Conservation (phyloP, 2,113 vertebrate species). For the Lepus europaeus region DNA sequence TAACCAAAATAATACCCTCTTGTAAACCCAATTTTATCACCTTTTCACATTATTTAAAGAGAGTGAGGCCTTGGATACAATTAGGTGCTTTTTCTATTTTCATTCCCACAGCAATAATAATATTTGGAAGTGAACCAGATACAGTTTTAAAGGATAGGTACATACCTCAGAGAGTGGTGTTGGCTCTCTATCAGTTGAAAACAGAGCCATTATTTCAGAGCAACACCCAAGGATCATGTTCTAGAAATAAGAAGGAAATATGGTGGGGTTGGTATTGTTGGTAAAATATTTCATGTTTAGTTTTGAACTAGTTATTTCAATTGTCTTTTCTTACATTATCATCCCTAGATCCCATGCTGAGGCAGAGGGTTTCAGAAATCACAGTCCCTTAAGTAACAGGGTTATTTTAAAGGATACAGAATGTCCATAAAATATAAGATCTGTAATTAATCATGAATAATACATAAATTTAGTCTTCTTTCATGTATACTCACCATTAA, state of each 20-base stretch:
- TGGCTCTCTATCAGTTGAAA: conserved; percentile 78
- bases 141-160: conserved; percentile 52
- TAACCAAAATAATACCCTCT: conserved; percentile 53
- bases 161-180: conserved; percentile 87
- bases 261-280: neutral
- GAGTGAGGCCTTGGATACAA: conserved; percentile 33
- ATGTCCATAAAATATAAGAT: neutral
- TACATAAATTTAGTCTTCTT: neutral
- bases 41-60: conserved; percentile 65
- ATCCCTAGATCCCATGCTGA: neutral
- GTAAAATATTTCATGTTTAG: neutral
- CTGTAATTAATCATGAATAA: neutral
- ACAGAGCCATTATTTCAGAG: conserved; percentile 87
- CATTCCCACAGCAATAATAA: conserved; percentile 57
- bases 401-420: conserved; percentile 9
- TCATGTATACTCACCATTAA: neutral
- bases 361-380: neutral
- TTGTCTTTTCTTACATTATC: neutral
- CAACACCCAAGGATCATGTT: conserved; percentile 87
- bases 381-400: neutral
- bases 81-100: conserved; percentile 60
- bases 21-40: conserved; percentile 21
- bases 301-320: conserved; percentile 27
- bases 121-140: conserved; percentile 2
- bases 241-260: conserved; percentile 82